These are phyloP conservation scores for Melieria crassipennis DNA, from an alignment of 2,888 invertebrate species.

Conservation along the genomic window DNA sequence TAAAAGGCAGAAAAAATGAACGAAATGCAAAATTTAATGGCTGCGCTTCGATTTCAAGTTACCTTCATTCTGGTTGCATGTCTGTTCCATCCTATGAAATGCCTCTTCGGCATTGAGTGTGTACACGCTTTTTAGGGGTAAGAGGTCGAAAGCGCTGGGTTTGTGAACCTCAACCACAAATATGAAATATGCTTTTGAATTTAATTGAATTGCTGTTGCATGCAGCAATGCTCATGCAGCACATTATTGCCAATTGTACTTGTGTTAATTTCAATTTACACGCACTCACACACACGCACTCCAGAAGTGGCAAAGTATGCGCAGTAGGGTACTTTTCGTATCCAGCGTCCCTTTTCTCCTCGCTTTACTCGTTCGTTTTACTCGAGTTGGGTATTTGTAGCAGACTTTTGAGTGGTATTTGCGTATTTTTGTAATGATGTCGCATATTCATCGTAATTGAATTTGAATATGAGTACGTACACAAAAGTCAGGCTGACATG, in stretches of 20 bases:
- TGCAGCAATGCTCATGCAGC: constrained; percentile 16
- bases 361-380: too few relatives aligned
- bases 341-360: background rate
- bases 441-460: constrained; percentile 32
- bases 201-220: constrained; percentile 16
- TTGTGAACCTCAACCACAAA: constrained; percentile 30
- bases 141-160: background rate
- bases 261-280: constrained; percentile 50
- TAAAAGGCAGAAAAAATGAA: background rate
- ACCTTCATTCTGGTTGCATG: too few relatives aligned
- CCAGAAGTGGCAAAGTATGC: background rate
- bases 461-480: constrained; percentile 33
- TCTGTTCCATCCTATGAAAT: background rate
- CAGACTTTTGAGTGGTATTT: background rate
- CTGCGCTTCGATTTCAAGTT: constrained; percentile 14
- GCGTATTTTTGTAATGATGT: constrained; percentile 10
- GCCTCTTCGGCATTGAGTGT: background rate
- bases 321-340: constrained; percentile 34
- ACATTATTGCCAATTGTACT: constrained; percentile 47
- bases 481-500: background rate
- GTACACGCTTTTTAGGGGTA: background rate
- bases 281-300: background rate
- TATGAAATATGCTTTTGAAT: background rate
- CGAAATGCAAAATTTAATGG: constrained; percentile 24
- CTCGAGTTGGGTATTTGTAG: constrained; percentile 5